These are phyloP conservation scores for Cecidostiba fungosa DNA, from an alignment of 2,888 invertebrate genomes.

Conservation along the genomic window DNA sequence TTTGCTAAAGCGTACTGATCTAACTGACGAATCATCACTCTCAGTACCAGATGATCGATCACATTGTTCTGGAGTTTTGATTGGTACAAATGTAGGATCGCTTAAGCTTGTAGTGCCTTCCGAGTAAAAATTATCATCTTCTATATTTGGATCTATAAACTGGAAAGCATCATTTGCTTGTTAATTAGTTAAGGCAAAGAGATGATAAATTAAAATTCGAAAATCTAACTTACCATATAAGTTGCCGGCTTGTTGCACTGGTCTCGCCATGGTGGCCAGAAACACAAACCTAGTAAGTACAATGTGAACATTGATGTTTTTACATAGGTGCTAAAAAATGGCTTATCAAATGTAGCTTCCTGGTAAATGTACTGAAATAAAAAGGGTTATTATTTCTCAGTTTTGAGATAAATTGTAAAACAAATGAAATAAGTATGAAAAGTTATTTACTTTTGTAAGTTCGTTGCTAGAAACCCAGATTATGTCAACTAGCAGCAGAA, in stretches of 20 bases:
- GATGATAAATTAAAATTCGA: no score
- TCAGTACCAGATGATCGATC: constrained; percentile 88
- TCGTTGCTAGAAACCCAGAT: constrained; percentile 98
- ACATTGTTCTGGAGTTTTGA: constrained; percentile 88
- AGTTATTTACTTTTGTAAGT: constrained; percentile 90
- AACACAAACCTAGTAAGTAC: constrained; percentile 93
- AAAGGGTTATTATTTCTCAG: constrained; percentile 17
- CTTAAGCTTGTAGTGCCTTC: constrained; percentile 88
- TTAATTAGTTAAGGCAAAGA: neutral
- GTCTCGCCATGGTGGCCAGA: constrained; percentile 93
- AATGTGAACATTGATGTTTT: constrained; percentile 97
- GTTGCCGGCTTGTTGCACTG: constrained; percentile 86
- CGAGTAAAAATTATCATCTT: constrained; percentile 90
- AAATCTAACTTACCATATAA: constrained; percentile 84
- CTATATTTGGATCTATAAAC: constrained; percentile 88
- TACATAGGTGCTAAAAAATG: constrained; percentile 97
- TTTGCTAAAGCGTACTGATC: constrained; percentile 95
- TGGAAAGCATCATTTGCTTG: constrained; percentile 76
- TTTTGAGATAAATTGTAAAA: constrained; percentile 20
- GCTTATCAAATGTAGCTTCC: constrained; percentile 93
- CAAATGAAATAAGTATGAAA: neutral
- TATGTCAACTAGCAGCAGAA: constrained; percentile 94
- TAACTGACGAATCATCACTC: constrained; percentile 90
- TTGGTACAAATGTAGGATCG: constrained; percentile 95
- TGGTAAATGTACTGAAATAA: constrained; percentile 89